Base-by-base conservation (phyloP, 1,140 invertebrate genomes). In the Lepidostoma basale region DNA sequence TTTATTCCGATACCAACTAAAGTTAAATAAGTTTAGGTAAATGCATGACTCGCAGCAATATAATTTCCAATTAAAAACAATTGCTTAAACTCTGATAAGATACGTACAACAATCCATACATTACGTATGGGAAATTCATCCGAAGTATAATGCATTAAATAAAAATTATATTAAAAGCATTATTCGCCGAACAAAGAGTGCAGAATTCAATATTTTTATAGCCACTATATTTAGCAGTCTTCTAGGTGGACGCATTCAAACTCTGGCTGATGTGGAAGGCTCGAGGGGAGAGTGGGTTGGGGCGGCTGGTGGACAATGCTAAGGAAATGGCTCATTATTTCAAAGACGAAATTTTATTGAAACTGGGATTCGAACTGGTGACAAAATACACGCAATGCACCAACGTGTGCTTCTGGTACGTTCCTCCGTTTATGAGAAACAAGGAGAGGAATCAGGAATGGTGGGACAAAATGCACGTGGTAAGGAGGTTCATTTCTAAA, bases 381-480 rank as follows among this genome's bases (percentile, higher is more conserved):
- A 74, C 84, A 0, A 75, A 87, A 33, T 86, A 85, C 49, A 74
- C 84, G 39, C 87, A 94, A 73, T 92, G 90, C 60, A 90, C 91
- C 18, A 97, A 95, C 75, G 87, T 98, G 0, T 96, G 93, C 75
- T 97, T 97, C 75, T 97, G 94, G 94, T 98, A 94, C 75, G 87
- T 97, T 54, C 95, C 96, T 0, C 83, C 80, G 4, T 87, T 83
- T n/a, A 84, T 97, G 82, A 81, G 92, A 47, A 77, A 77, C 1
- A 68, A 84, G 44, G 73, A 83, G n/a, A 86, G 90, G 75, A 87
- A 85, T 39, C 75, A 81, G 0, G 82, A 87, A 2, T 94, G 91
- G 90, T 90, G 88, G 86, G 74, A 85, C 0, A 79, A 86, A 42
- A 76, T 94, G 30, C 85, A 88, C 74, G 85, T 82, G 70, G 88